phyloP scores from a whole-genome alignment of 2,888 invertebrate species.

The Julus scandinavius region DNA sequence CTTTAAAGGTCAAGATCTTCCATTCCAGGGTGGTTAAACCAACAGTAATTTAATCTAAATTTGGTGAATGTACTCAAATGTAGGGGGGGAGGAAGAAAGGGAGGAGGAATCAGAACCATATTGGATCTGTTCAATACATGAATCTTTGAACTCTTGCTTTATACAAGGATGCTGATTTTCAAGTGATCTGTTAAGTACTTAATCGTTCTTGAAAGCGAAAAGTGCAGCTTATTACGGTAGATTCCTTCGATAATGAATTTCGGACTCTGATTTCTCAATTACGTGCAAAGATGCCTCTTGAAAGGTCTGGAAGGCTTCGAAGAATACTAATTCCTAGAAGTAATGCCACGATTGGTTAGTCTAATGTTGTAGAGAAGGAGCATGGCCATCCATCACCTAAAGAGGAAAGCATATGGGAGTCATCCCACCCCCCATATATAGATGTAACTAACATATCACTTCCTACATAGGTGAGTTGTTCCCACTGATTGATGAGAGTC shows the following conservation, averaged over 20 bases:
- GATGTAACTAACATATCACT: slow-evolving; percentile 31
- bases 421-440: slow-evolving; percentile 29
- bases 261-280: slow-evolving; percentile 23
- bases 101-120: background rate
- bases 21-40: too few relatives aligned
- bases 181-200: background rate
- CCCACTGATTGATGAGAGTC: slow-evolving; percentile 28
- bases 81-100: too few relatives aligned
- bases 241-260: slow-evolving; percentile 4
- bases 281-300: background rate
- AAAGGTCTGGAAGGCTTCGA: background rate
- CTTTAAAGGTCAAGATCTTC: too few relatives aligned
- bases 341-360: slow-evolving; percentile 3
- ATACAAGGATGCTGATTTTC: background rate
- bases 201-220: background rate
- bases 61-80: too few relatives aligned
- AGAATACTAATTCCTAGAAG: slow-evolving; percentile 9
- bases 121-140: background rate
- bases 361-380: slow-evolving; percentile 28
- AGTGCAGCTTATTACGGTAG: background rate
- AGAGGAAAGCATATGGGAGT: slow-evolving; percentile 14
- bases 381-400: slow-evolving; percentile 1
- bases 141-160: background rate
- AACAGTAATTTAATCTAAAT: too few relatives aligned
- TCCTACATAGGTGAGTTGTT: slow-evolving; percentile 29